Base-by-base conservation (phyloP, 2,888 invertebrate species). In the Caenorhabditis wallacei region DNA sequence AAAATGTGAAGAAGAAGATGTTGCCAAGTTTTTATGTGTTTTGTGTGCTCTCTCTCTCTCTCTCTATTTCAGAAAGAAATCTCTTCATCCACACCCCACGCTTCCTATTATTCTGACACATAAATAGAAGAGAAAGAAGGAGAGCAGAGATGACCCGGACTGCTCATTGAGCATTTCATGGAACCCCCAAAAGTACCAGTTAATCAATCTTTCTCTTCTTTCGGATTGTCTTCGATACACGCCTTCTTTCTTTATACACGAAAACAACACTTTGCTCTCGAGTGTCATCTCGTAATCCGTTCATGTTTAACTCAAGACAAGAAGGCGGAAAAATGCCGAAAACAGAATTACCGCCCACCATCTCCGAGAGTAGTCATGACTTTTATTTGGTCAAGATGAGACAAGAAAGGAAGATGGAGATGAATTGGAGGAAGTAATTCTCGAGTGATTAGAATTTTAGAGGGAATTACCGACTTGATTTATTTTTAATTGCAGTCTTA, bases 161-260 rank as follows among this genome's bases (percentile, higher is more conserved):
- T 56, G 63, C 72, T 74, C 72, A 54, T 24, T 43, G 72, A 74
- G 54, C 63, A 63, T 26, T 18, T 7, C 24, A 24, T 37, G 69
- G 56, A 69, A 54, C 59, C 71, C 71, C 71, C 70, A 40, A 71
- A 71, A 71, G 72, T 72, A 72, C 63, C 72, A 72, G 63, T 72
- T 54, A 72, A 63, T 72, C 72, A 54, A 72, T 72, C 71, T n/a
- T n/a, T n/a, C n/a, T n/a, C n/a, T 54, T 56, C 13, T 18, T 8
- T 18, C 18, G 46, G 18, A 48, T 40, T 16, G 8, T 59, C 43
- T 61, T 13, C 10, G 13, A 43, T 61, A 2, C 22, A 35, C 53
- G 61, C 59, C 43, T 46, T n/a, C 46, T 48, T 30, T 24, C 43
- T 43, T 8, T 30, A 10, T 13, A 11, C 51, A 16, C 63, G 43